Conservation (phyloP, 2,888 invertebrate genomes). For the Selenia dentaria region DNA sequence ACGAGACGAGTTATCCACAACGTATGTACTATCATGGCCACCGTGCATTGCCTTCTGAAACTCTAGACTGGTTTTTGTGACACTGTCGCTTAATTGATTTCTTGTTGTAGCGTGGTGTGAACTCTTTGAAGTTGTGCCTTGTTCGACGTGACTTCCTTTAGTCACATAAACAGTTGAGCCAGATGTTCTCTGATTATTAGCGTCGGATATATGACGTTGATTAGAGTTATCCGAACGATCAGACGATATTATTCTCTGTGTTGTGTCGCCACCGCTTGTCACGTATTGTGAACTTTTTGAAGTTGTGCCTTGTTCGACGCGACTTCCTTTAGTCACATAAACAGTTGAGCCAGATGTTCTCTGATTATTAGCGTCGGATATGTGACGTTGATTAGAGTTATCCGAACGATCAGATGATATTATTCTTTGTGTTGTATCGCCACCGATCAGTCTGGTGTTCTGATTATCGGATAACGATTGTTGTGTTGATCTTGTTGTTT, state of each 20-base stretch:
- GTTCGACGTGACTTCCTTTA: constrained; percentile 49
- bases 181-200: constrained; percentile 40
- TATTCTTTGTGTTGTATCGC: constrained; percentile 51
- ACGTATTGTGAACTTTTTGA: constrained; percentile 61
- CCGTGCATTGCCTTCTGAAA: constrained; percentile 82
- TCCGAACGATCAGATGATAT: constrained; percentile 47
- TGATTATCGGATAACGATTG: constrained; percentile 42
- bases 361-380: constrained; percentile 34
- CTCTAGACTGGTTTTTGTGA: constrained; percentile 80
- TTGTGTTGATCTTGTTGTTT: constrained; percentile 42
- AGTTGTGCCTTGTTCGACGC: constrained; percentile 46
- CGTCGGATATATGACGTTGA: constrained; percentile 29
- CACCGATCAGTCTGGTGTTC: constrained; percentile 38
- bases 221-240: constrained; percentile 42
- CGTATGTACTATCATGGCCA: constrained; percentile 42
- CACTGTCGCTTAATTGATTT: constrained; percentile 73
- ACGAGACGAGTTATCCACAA: constrained; percentile 57
- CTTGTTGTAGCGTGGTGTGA: constrained; percentile 63
- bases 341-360: constrained; percentile 39
- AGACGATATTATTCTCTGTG: constrained; percentile 52
- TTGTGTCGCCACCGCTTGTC: constrained; percentile 50
- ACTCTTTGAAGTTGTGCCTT: constrained; percentile 49
- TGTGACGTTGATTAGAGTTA: constrained; percentile 35
- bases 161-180: constrained; percentile 40
- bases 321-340: constrained; percentile 45